Conservation (phyloP, 2,113 vertebrate species). For the Sus scrofa region DNA sequence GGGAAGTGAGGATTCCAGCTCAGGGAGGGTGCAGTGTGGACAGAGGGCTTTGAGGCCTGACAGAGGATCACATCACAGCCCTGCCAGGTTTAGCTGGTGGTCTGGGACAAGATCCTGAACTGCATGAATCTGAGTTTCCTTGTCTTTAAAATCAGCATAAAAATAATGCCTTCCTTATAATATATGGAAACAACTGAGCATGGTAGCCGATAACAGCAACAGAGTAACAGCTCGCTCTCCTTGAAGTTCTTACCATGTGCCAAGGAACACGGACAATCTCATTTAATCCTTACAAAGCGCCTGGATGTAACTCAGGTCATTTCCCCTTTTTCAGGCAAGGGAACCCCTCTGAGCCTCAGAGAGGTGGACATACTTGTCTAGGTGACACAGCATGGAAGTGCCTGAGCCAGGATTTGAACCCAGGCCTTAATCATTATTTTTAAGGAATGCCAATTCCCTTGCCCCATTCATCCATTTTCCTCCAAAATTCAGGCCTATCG, state of each 20-base stretch:
- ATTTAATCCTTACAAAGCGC: not conserved
- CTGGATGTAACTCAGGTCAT: not conserved
- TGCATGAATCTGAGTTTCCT: not conserved
- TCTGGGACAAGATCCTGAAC: not conserved
- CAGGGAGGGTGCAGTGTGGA: not conserved
- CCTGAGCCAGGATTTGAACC: not conserved
- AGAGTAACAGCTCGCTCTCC: fast-evolving
- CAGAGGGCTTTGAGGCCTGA: not conserved
- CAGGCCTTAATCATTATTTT: not conserved
- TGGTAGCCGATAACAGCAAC: fast-evolving
- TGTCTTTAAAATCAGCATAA: not conserved
- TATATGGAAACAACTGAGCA: fast-evolving
- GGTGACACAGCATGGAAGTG: not conserved
- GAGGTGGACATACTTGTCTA: not conserved
- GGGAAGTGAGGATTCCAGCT: not conserved
- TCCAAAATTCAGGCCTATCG: not conserved
- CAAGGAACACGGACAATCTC: not conserved
- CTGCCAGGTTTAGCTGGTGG: not conserved
- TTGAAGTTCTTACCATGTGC: not conserved
- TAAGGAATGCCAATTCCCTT: not conserved
- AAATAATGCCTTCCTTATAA: not conserved
- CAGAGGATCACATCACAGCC: not conserved
- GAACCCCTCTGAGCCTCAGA: not conserved
- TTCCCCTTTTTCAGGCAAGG: not conserved
- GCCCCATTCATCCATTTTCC: not conserved